Percentiles rank a stretch among this genome's conserved stretches.
These are phyloP conservation scores for Paguma larvata DNA, from an alignment of 2,797 vertebrate genomes.

Conservation along the genomic window DNA sequence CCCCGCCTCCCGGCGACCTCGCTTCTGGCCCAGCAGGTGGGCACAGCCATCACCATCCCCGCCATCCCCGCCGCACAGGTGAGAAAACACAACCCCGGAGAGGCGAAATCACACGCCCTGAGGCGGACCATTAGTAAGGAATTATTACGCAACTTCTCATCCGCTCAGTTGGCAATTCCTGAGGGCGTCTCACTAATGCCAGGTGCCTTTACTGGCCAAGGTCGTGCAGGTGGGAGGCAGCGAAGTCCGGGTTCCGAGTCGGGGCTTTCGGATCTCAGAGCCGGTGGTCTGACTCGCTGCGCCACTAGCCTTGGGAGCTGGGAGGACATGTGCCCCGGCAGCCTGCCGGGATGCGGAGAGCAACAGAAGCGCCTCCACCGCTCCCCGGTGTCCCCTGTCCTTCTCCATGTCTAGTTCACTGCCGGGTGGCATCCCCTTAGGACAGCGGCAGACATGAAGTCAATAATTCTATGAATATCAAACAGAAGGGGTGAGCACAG, in stretches of 20 bases:
- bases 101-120: background rate
- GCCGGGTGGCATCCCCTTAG: background rate
- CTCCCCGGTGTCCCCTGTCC: too few relatives aligned
- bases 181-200: accelerated
- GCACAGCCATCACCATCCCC: background rate
- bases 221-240: background rate
- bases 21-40: background rate
- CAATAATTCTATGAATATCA: accelerated
- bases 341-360: background rate
- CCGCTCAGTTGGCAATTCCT: background rate
- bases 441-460: accelerated
- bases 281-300: background rate
- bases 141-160: background rate
- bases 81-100: background rate
- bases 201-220: background rate
- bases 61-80: background rate
- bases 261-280: background rate
- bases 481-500: accelerated
- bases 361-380: background rate
- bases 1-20: background rate
- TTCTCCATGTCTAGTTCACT: background rate
- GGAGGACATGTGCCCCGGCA: background rate
- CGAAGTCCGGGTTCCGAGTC: background rate
- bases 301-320: background rate
- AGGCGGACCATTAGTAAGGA: background rate